A percentile compares a stretch with the other conserved stretches of the same genome.
phyloP scores from a whole-genome alignment of 1,140 invertebrate species.

The Chionoecetes opilio region DNA sequence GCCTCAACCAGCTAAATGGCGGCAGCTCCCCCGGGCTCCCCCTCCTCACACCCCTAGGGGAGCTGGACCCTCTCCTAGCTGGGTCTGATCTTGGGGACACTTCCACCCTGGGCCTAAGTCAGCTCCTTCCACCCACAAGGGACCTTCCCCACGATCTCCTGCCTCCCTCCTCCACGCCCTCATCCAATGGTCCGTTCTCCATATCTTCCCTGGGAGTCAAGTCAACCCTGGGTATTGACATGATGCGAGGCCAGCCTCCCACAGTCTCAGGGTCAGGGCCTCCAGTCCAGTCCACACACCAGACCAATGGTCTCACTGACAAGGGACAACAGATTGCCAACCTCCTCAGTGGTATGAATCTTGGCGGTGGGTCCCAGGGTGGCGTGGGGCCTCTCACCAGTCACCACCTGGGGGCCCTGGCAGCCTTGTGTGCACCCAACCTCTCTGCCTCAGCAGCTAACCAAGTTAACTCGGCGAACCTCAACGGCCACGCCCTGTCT shows the following conservation, averaged over 20 bases:
- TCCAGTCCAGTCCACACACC: slow-evolving; percentile 68
- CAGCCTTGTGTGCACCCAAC: slow-evolving; percentile 70
- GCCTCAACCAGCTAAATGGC: slow-evolving; percentile 78
- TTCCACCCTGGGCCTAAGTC: slow-evolving; percentile 66
- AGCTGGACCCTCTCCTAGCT: slow-evolving; percentile 77
- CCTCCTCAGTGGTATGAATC: slow-evolving; percentile 66
- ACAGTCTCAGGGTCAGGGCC: slow-evolving; percentile 58
- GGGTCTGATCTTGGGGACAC: slow-evolving; percentile 72
- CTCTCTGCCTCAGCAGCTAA: slow-evolving; percentile 68
- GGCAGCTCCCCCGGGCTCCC: slow-evolving; percentile 70
- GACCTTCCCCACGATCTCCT: slow-evolving; percentile 75
- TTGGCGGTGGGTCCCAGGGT: slow-evolving; percentile 67
- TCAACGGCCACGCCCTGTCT: slow-evolving; percentile 67
- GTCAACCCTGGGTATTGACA: slow-evolving; percentile 62
- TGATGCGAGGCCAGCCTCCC: slow-evolving; percentile 69
- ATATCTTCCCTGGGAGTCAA: slow-evolving; percentile 65
- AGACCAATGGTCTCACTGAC: slow-evolving; percentile 63
- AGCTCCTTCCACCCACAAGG: slow-evolving; percentile 70
- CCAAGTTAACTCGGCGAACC: slow-evolving; percentile 60
- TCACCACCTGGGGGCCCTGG: slow-evolving; percentile 65
- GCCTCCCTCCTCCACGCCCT: slow-evolving; percentile 60
- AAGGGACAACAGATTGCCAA: slow-evolving; percentile 74
- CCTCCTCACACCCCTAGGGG: slow-evolving; percentile 69
- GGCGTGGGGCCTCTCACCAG: slow-evolving; percentile 48
- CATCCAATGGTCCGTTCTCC: slow-evolving; percentile 71